Conservation (phyloP, 2,888 invertebrate genomes). For the Congeria kusceri region DNA sequence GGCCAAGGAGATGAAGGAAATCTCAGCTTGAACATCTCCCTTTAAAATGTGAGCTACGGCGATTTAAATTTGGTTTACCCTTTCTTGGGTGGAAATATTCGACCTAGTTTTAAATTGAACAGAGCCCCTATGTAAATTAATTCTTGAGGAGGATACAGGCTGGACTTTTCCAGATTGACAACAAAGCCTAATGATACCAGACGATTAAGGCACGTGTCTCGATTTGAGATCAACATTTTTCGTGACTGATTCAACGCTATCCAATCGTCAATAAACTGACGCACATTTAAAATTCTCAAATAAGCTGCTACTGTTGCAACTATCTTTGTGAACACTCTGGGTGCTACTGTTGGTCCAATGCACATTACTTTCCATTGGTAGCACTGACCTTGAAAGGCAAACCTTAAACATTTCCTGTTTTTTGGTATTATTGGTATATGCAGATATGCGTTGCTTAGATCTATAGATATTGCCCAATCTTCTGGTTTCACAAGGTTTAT, state of each 20-base stretch:
- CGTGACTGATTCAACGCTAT: slow-evolving; percentile 10
- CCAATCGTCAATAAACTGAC: slow-evolving; percentile 35
- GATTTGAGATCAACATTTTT: not conserved
- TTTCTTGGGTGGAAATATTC: slow-evolving; percentile 19
- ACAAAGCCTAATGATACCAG: slow-evolving; percentile 23
- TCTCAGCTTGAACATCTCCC: slow-evolving; percentile 11
- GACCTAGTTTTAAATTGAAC: slow-evolving; percentile 10
- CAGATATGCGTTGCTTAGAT: slow-evolving; percentile 7
- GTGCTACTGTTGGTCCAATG: not conserved
- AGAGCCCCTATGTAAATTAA: slow-evolving; percentile 19
- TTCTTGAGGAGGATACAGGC: not conserved
- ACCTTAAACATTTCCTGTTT: too few species aligned
- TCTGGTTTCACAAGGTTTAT: too few species aligned
- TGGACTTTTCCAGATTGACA: slow-evolving; percentile 20
- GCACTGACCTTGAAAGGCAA: too few species aligned
- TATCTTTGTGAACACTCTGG: slow-evolving; percentile 16
- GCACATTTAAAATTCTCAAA: slow-evolving; percentile 7
- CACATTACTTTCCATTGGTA: too few species aligned
- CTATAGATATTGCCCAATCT: slow-evolving; percentile 1
- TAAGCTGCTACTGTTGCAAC: too few species aligned
- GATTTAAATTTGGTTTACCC: not conserved
- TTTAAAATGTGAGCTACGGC: not conserved
- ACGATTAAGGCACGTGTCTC: slow-evolving; percentile 9
- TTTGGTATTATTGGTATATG: slow-evolving; percentile 7
- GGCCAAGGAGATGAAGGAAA: slow-evolving; percentile 29